Evolutionary conservation across 2,797 vertebrate genomes (phyloP).

Genomic region (Rhinogobio ventralis): DNA sequence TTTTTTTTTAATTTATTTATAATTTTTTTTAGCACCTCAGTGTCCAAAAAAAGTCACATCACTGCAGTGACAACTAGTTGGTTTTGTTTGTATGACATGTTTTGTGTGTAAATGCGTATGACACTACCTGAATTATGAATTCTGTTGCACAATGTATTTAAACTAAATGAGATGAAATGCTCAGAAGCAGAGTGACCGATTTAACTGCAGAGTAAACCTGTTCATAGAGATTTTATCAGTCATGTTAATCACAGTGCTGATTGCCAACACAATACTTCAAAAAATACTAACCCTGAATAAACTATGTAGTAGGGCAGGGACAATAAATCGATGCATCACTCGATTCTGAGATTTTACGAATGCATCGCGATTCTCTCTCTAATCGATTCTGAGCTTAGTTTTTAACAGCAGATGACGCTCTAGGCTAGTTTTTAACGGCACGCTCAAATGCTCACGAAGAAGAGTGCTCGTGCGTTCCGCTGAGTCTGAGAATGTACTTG

Average conservation of each 20-base stretch:
- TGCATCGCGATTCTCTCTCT: too few relatives aligned
- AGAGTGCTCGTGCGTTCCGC: too few relatives aligned
- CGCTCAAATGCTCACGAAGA: too few relatives aligned
- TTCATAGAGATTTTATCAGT: neutral
- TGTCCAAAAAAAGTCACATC: neutral
- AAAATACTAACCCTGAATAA: neutral
- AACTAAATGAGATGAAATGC: neutral
- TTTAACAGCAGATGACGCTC: too few relatives aligned
- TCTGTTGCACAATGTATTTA: neutral
- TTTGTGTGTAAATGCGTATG: neutral
- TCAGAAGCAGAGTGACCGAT: neutral
- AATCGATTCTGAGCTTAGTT: too few relatives aligned
- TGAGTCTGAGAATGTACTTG: too few relatives aligned
- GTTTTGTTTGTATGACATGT: neutral
- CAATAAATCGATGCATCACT: too few relatives aligned
- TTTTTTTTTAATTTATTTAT: too few relatives aligned
- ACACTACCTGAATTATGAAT: neutral
- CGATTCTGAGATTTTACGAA: too few relatives aligned
- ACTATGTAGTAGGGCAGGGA: neutral
- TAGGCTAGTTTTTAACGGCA: too few relatives aligned
- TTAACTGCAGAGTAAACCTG: neutral
- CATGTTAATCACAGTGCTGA: neutral
- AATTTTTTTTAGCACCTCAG: neutral
- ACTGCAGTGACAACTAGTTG: neutral
- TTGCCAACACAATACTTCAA: neutral